A percentile compares a stretch with the other conserved stretches of the same genome.
phyloP scores from a whole-genome alignment of 2,113 vertebrate species.

The Electrona antarctica region DNA sequence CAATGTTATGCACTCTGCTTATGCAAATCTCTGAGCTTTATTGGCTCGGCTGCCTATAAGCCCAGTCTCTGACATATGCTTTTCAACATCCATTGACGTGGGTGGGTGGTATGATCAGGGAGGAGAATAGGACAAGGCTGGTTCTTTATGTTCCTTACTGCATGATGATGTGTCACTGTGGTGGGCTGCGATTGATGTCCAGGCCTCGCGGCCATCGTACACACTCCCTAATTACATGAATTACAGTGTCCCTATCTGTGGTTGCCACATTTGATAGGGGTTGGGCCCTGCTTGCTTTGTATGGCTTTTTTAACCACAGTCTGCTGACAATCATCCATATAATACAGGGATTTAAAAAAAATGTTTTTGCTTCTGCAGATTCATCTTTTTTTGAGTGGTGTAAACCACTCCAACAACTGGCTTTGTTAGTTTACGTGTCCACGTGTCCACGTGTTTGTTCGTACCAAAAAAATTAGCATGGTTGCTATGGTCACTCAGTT shows the following conservation, averaged over 20 bases:
- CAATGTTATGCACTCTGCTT: constrained; percentile 17
- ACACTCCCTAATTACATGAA: constrained; percentile 69
- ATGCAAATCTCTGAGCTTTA: constrained; percentile 50
- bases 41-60: constrained; percentile 7
- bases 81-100: constrained; percentile 26
- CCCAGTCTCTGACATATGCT: constrained; percentile 18
- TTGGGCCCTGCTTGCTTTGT: constrained; percentile 22
- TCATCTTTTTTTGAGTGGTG: no score
- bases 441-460: no score
- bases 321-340: constrained; percentile 25
- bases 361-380: no score
- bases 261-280: constrained; percentile 29
- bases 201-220: constrained; percentile 33
- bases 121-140: constrained; percentile 36
- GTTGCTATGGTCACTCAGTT: no score
- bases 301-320: constrained; percentile 17
- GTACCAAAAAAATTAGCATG: no score
- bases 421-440: no score
- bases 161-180: constrained; percentile 54
- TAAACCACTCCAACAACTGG: no score
- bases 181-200: constrained; percentile 35
- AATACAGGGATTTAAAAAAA: background rate
- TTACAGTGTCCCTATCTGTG: constrained; percentile 43
- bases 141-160: background rate
- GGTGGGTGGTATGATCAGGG: constrained; percentile 18